phyloP scores from a whole-genome alignment of 2,888 invertebrate genomes.

The Hirudinaria manillensis region DNA sequence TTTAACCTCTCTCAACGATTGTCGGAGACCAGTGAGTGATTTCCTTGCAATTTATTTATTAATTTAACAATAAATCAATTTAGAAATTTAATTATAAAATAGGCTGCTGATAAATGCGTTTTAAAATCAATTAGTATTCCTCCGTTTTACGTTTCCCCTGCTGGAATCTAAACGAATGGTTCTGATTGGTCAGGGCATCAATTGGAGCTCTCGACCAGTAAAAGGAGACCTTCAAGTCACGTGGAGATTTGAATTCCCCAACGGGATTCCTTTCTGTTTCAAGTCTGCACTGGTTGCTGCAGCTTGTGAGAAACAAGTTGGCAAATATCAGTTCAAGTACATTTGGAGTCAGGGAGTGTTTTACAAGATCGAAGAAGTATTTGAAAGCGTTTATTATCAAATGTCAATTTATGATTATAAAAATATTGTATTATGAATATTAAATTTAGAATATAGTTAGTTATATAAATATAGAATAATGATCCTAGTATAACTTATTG shows the following conservation, averaged over 20 bases:
- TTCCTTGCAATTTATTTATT: not conserved
- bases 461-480: too few species aligned
- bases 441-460: too few species aligned
- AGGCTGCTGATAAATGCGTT: not conserved
- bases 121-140: not conserved
- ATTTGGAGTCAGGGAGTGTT: constrained; percentile 31
- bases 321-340: not conserved
- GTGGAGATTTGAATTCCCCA: constrained; percentile 40
- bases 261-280: constrained; percentile 37
- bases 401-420: too few species aligned
- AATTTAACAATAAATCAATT: not conserved
- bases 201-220: constrained; percentile 45
- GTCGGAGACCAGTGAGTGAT: not conserved
- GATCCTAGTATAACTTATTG: too few species aligned
- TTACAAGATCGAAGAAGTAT: constrained; percentile 11
- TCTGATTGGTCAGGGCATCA: constrained; percentile 40
- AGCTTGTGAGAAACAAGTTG: constrained; percentile 8
- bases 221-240: constrained; percentile 43
- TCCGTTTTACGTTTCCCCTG: too few species aligned
- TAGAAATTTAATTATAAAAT: not conserved
- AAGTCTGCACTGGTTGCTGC: constrained; percentile 36
- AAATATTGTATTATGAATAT: too few species aligned
- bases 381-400: not conserved
- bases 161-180: not conserved
- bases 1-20: not conserved